Percentiles rank a stretch among this genome's conserved stretches.
These are phyloP conservation scores for Acropora yongei DNA, from an alignment of 64 coral and sea anemone genomes.

Conservation along the genomic window DNA sequence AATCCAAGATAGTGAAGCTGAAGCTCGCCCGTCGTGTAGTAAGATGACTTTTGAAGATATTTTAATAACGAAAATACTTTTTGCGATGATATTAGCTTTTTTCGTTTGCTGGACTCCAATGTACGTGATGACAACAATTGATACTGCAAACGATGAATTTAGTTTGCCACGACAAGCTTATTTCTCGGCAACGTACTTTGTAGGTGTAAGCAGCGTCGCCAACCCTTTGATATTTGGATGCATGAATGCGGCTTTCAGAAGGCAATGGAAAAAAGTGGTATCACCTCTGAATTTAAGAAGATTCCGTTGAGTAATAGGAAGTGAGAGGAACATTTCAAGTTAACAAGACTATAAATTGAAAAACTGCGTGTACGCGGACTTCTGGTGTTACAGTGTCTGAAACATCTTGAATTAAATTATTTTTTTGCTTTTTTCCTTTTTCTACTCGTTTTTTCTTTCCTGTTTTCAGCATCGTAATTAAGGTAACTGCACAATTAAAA, in stretches of 20 bases:
- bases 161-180: not conserved
- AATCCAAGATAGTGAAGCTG: no score
- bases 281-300: not conserved
- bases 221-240: slow-evolving; percentile 27
- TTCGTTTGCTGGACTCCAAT: slow-evolving; percentile 28
- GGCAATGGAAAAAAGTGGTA: no score
- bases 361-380: no score
- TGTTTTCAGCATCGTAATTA: not conserved
- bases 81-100: slow-evolving; percentile 10
- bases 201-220: slow-evolving; percentile 1
- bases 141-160: not conserved
- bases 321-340: not conserved
- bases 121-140: slow-evolving; percentile 1
- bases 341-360: no score
- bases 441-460: not conserved
- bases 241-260: slow-evolving; percentile 12
- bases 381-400: no score
- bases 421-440: not conserved
- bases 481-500: no score
- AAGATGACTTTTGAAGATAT: not conserved
- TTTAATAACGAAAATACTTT: slow-evolving; percentile 21
- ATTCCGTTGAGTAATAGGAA: no score
- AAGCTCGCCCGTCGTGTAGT: not conserved
- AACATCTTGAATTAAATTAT: no score
- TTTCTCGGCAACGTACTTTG: not conserved